phyloP scores from a whole-genome alignment of 2,797 vertebrate species.

The Halcyon chelicuti region DNA sequence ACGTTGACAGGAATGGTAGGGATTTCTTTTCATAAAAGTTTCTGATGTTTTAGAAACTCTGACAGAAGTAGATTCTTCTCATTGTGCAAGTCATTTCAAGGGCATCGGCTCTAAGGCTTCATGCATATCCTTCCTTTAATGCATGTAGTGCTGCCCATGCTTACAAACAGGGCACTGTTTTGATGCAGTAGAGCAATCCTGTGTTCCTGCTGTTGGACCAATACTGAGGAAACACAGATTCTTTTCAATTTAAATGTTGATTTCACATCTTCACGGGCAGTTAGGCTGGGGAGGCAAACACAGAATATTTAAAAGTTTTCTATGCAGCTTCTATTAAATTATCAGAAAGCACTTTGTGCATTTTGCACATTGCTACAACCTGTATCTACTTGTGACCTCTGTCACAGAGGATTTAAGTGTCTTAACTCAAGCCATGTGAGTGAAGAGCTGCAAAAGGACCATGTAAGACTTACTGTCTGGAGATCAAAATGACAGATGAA shows the following conservation, averaged over 20 bases:
- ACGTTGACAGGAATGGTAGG: background rate
- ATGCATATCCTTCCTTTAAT: background rate
- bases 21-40: background rate
- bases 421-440: background rate
- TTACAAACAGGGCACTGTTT: background rate
- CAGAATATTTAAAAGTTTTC: background rate
- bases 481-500: background rate
- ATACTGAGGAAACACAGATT: background rate
- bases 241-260: background rate
- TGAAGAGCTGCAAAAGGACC: background rate
- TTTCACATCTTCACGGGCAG: conserved; percentile 23
- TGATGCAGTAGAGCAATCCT: background rate
- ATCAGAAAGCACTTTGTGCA: background rate
- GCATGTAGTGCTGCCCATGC: background rate
- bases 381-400: background rate
- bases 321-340: background rate
- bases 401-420: background rate
- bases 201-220: background rate
- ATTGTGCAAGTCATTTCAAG: background rate
- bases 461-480: background rate
- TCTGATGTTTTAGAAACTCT: background rate
- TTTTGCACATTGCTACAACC: background rate
- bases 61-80: background rate
- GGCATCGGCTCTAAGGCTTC: background rate
- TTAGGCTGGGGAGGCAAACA: background rate